A percentile compares a stretch with the other conserved stretches of the same genome.
Conservation (phyloP, 2,113 vertebrate species). For the Ptyas mucosa region DNA sequence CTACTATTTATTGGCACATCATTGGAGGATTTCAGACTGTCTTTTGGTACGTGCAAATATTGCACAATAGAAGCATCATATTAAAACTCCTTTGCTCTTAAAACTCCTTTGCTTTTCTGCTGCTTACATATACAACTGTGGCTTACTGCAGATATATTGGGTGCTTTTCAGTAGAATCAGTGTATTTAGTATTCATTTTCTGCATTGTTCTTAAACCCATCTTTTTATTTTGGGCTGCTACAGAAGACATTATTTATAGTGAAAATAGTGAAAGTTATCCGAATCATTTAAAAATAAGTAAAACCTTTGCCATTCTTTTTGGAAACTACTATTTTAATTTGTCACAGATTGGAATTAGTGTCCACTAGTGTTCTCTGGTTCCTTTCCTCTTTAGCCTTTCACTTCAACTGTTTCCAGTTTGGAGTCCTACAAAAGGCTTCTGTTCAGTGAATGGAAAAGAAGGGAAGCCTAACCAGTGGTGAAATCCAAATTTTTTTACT, state of each 20-base stretch:
- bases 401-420: slow-evolving; percentile 56
- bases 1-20: background rate
- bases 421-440: slow-evolving; percentile 52
- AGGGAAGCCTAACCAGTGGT: slow-evolving; percentile 27
- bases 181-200: background rate
- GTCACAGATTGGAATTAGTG: slow-evolving; percentile 55
- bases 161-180: slow-evolving; percentile 3
- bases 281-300: background rate
- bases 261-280: background rate
- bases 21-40: fast-evolving
- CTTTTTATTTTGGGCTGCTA: slow-evolving; percentile 32
- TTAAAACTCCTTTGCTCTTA: slow-evolving; percentile 41
- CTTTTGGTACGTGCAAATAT: slow-evolving; percentile 32
- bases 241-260: slow-evolving; percentile 11
- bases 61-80: background rate
- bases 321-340: slow-evolving; percentile 31
- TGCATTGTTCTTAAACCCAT: background rate
- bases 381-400: slow-evolving; percentile 58
- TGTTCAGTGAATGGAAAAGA: slow-evolving; percentile 64
- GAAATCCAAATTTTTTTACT: no score
- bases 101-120: slow-evolving; percentile 24
- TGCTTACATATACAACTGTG: slow-evolving; percentile 36
- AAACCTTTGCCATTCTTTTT: background rate
- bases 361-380: slow-evolving; percentile 42
- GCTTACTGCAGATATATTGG: slow-evolving; percentile 3